These are phyloP conservation scores for Hippocampus comes DNA, from an alignment of 2,113 vertebrate genomes.

Conservation along the genomic window DNA sequence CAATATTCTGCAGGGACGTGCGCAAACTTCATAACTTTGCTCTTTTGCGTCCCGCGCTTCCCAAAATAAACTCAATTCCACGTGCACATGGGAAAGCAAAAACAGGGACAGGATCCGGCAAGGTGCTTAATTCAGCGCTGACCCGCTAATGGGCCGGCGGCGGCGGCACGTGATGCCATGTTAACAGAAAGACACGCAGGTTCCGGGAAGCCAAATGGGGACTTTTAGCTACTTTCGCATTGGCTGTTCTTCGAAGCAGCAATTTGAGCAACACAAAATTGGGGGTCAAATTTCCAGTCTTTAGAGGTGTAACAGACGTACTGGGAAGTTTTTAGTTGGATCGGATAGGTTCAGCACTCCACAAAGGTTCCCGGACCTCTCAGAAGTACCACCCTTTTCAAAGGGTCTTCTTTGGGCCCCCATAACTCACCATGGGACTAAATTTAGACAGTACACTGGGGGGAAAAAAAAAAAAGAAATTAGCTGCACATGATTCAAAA, in stretches of 20 bases:
- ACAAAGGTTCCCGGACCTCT: too few species aligned
- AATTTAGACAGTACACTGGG: neutral
- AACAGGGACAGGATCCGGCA: slow-evolving; percentile 63
- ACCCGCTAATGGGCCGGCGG: slow-evolving; percentile 60
- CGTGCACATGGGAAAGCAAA: slow-evolving; percentile 65
- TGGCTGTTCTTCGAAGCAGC: neutral
- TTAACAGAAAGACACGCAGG: slow-evolving; percentile 31
- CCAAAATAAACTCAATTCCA: slow-evolving; percentile 62
- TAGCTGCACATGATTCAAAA: too few species aligned
- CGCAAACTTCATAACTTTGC: slow-evolving; percentile 54
- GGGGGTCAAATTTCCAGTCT: neutral
- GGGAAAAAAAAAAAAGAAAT: too few species aligned
- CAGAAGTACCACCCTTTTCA: too few species aligned
- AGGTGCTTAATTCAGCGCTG: slow-evolving; percentile 68
- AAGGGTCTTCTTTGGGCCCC: too few species aligned
- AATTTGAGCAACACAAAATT: neutral
- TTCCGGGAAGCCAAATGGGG: neutral
- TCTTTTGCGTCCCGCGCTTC: slow-evolving; percentile 55
- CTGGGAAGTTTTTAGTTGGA: neutral
- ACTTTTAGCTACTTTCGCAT: neutral
- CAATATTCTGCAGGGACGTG: slow-evolving; percentile 41
- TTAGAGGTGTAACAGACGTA: neutral
- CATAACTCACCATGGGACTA: neutral
- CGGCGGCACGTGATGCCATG: slow-evolving; percentile 27
- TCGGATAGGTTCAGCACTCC: too few species aligned